A percentile compares a stretch with the other conserved stretches of the same genome.
phyloP scores from a whole-genome alignment of 2,113 vertebrate species.

The Mormyrus lacerda region DNA sequence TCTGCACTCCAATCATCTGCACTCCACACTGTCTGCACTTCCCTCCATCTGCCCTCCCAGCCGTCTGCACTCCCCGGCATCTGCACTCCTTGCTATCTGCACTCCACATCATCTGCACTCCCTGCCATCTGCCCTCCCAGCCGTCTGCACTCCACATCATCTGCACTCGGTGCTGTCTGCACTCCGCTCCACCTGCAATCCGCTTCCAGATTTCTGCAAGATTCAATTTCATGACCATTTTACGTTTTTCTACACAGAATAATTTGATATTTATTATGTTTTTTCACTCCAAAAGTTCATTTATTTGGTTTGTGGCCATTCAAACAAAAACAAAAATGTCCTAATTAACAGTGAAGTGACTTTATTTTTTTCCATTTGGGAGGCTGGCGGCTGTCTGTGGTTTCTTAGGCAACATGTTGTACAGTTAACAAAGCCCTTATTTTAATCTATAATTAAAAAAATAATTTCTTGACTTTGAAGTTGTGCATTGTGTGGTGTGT shows the following conservation, averaged over 20 bases:
- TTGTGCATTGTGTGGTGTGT: background rate
- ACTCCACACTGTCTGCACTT: too few relatives aligned
- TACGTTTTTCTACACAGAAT: background rate
- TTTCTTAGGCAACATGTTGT: background rate
- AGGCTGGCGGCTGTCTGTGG: background rate
- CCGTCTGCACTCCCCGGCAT: too few relatives aligned
- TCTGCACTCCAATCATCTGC: too few relatives aligned
- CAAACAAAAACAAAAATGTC: background rate
- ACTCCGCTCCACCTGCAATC: background rate
- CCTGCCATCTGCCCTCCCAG: too few relatives aligned
- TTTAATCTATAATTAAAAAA: background rate
- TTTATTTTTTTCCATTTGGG: background rate
- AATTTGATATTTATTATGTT: background rate
- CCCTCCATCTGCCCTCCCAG: too few relatives aligned
- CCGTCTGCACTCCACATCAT: too few relatives aligned
- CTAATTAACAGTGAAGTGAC: background rate
- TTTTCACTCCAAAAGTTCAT: background rate
- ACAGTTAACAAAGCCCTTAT: background rate
- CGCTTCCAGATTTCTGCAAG: background rate
- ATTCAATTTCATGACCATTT: background rate
- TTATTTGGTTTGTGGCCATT: background rate
- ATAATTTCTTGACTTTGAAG: background rate
- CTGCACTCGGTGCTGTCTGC: too few relatives aligned
- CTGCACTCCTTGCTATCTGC: too few relatives aligned
- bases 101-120: too few relatives aligned